Evolutionary conservation across 2,888 invertebrate genomes (phyloP), one percentile per base, ranked within the genome.

Genomic region (Hirudinaria manillensis): DNA sequence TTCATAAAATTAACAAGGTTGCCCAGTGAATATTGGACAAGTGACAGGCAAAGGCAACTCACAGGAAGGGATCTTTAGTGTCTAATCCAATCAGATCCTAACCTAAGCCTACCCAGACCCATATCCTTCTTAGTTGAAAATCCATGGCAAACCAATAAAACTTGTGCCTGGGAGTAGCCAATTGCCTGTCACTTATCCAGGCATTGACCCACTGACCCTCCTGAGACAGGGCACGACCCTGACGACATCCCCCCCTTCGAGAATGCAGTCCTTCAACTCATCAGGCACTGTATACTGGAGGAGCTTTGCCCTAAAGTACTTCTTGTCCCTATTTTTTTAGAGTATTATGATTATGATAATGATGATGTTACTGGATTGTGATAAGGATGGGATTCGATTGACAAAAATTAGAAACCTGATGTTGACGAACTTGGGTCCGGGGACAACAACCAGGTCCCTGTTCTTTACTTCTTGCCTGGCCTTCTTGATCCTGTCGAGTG

Each of bases 251-350:
- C 38, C 32, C 19, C 61, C 34, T 10, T 70, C 66, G 4, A 66
- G 66, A 34, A 77, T 24, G 53, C 74, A 74, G 32, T 67, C 66
- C 27, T 73, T 61, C 24, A 77, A 56, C 13, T 21, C 36, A 34
- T 73, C 61, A 3, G 82, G 82, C 0, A 83, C 80, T 4, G 78
- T 78, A 75, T 81, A 83, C 19, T 81, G 80, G 0, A 81, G 10
- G 45, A 45, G 45, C 81, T n/a, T 83, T 79, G 56, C 80, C 78
- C n/a, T 81, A 80, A 19, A 82, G 81, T 36, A 81, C 78, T 66
- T 79, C 34, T 45, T 53, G 65, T 27, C 67, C 76, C 45, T 29
- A 19, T 27, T 70, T 10, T 71, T 45, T 36, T 16, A 27, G 16
- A 38, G 51, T 16, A 71, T 24, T 19, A 70, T 56, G 21, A 21